A percentile compares a stretch with the other conserved stretches of the same genome.
Conservation (phyloP, 1,140 invertebrate genomes). For the Nasonia giraulti region DNA sequence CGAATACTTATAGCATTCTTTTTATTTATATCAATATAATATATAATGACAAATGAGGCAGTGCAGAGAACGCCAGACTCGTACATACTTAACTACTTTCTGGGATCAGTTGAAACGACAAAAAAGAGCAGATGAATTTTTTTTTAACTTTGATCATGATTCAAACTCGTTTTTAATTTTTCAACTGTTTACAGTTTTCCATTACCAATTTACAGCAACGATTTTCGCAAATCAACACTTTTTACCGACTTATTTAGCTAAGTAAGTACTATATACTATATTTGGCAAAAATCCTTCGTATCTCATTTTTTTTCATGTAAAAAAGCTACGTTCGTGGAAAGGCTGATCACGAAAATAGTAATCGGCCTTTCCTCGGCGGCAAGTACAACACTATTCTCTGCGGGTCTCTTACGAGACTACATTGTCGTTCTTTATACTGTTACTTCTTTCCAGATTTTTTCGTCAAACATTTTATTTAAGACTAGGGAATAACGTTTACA, state of each 20-base stretch:
- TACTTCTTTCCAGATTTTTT: slow-evolving; percentile 59
- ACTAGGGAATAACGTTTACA: slow-evolving; percentile 73
- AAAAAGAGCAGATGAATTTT: slow-evolving; percentile 23
- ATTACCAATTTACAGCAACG: slow-evolving; percentile 35
- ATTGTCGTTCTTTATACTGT: slow-evolving; percentile 9
- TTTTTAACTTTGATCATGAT: slow-evolving; percentile 7
- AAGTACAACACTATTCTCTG: slow-evolving; percentile 37
- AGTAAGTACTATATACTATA: slow-evolving; percentile 72
- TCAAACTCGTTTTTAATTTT: slow-evolving; percentile 28
- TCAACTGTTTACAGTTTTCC: slow-evolving; percentile 37
- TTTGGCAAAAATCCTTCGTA: slow-evolving; percentile 71
- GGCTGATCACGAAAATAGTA: slow-evolving; percentile 57
- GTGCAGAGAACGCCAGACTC: slow-evolving; percentile 8
- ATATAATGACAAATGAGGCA: background rate
- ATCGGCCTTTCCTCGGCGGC: slow-evolving; percentile 28
- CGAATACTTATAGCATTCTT: background rate
- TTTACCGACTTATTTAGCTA: slow-evolving; percentile 50
- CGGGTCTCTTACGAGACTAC: slow-evolving; percentile 20
- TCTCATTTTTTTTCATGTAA: slow-evolving; percentile 67
- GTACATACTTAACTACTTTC: slow-evolving; percentile 20
- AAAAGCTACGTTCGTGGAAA: slow-evolving; percentile 72
- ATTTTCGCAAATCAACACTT: slow-evolving; percentile 37
- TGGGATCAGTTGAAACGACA: slow-evolving; percentile 25
- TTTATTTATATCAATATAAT: background rate
- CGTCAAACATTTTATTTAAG: slow-evolving; percentile 66